Conservation (phyloP, 2,888 invertebrate genomes). For the Tinea pellionella region DNA sequence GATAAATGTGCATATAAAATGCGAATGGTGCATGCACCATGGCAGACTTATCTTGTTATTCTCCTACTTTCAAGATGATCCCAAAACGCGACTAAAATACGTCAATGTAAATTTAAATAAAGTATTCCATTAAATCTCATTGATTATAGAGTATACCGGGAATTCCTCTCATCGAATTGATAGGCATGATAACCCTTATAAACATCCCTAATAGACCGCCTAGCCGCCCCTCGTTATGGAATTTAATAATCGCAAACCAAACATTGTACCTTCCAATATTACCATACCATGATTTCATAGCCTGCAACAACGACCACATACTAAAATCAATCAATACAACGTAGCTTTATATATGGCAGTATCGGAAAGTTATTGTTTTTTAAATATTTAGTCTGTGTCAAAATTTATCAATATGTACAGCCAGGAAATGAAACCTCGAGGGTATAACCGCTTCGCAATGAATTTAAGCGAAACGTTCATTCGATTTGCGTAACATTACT, state of each 20-base stretch:
- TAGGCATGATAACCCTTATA: neutral
- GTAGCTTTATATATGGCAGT: neutral
- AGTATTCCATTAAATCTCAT: neutral
- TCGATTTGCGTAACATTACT: conserved; percentile 12
- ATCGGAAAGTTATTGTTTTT: neutral
- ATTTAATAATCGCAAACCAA: conserved; percentile 13
- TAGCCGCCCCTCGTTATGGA: conserved; percentile 8
- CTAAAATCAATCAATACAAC: neutral
- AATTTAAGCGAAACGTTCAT: conserved; percentile 1
- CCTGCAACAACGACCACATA: neutral
- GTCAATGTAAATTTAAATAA: neutral
- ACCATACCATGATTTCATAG: conserved; percentile 11
- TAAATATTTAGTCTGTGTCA: conserved; percentile 7
- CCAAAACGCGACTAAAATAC: too few relatives aligned
- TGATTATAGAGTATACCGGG: neutral
- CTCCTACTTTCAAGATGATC: too few relatives aligned
- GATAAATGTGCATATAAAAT: too few relatives aligned
- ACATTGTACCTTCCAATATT: conserved; percentile 7
- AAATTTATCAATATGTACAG: neutral
- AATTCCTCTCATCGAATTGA: neutral
- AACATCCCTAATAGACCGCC: conserved; percentile 3
- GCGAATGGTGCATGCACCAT: too few relatives aligned
- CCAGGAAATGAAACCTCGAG: conserved; percentile 11
- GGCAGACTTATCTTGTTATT: too few relatives aligned
- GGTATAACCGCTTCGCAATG: conserved; percentile 8